phyloP scores from a whole-genome alignment of 2,797 vertebrate species.

The Cetoscarus ocellatus region DNA sequence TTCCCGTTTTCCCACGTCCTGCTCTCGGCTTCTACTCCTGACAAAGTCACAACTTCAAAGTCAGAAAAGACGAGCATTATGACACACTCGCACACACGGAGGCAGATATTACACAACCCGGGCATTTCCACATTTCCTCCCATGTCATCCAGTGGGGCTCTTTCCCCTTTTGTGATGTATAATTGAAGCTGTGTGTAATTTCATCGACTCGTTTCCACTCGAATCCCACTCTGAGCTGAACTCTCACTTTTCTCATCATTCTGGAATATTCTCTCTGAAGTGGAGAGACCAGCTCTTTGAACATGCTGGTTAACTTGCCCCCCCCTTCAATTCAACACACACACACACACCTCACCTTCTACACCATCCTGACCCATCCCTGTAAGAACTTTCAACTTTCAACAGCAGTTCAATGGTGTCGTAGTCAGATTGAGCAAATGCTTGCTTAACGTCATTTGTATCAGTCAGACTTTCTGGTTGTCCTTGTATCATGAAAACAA shows the following conservation, averaged over 20 bases:
- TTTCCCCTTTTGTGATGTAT: slow-evolving; percentile 76
- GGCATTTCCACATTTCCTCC: slow-evolving; percentile 31
- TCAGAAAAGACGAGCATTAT: slow-evolving; percentile 61
- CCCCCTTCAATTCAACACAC: background rate
- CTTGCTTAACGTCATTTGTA: slow-evolving; percentile 7
- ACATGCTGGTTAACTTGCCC: slow-evolving; percentile 58
- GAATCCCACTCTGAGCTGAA: slow-evolving; percentile 65
- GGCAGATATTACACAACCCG: slow-evolving; percentile 13
- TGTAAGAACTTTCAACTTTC: slow-evolving; percentile 25
- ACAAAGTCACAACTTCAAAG: slow-evolving; percentile 80
- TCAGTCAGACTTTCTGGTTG: background rate
- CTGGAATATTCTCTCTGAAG: slow-evolving; percentile 77
- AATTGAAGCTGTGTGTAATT: slow-evolving; percentile 77
- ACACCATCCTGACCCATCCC: background rate
- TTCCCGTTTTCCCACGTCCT: slow-evolving; percentile 61
- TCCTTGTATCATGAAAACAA: background rate
- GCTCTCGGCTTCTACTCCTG: slow-evolving; percentile 59
- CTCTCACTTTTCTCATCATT: slow-evolving; percentile 56
- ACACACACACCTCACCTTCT: background rate
- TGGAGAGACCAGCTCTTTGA: slow-evolving; percentile 60
- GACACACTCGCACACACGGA: slow-evolving; percentile 6
- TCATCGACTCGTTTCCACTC: slow-evolving; percentile 55
- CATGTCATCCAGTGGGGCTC: slow-evolving; percentile 48
- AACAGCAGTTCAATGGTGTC: slow-evolving; percentile 15
- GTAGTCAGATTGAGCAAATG: slow-evolving; percentile 14